Conservation (phyloP, 2,113 vertebrate genomes). For the Steatornis caripensis region DNA sequence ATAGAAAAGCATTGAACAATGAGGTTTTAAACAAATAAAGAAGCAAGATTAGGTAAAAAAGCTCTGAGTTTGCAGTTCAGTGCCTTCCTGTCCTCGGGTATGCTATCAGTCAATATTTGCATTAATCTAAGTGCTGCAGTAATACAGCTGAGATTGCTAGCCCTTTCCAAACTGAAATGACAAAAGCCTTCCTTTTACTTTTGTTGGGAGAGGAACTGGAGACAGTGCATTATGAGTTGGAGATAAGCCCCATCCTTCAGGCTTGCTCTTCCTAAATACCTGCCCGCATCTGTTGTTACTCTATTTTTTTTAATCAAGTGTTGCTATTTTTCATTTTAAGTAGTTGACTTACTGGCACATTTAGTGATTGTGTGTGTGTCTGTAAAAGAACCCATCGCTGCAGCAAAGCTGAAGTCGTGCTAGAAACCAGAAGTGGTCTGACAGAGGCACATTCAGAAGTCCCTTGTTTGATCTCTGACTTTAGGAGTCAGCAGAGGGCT, state of each 20-base stretch:
- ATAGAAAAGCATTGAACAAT: not conserved
- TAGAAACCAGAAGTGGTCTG: not conserved
- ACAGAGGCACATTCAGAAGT: not conserved
- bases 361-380: not conserved
- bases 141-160: not conserved
- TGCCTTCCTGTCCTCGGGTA: not conserved
- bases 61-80: not conserved
- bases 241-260: not conserved
- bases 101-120: not conserved
- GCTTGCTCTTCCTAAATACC: not conserved
- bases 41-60: not conserved
- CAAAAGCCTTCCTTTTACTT: not conserved
- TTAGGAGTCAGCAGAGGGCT: not conserved
- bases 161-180: not conserved
- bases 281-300: not conserved
- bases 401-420: not conserved
- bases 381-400: not conserved
- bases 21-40: not conserved
- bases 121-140: not conserved
- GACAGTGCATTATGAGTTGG: not conserved
- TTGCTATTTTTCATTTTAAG: not conserved
- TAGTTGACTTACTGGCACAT: not conserved
- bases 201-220: not conserved
- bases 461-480: not conserved
- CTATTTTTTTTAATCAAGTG: not conserved